phyloP scores from a whole-genome alignment of 2,888 invertebrate genomes.

The Acleris holmiana region DNA sequence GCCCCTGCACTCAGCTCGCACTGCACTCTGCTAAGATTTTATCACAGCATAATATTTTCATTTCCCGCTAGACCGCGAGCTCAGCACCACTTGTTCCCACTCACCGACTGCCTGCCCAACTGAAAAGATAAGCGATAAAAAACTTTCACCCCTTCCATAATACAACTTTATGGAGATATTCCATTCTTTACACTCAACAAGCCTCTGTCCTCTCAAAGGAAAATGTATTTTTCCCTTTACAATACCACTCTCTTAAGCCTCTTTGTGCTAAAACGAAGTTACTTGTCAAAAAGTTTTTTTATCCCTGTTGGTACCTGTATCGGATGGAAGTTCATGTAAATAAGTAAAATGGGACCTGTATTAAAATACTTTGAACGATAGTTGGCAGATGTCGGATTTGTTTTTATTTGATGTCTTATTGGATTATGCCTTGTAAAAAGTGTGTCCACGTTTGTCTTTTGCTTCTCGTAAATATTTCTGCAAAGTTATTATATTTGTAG shows the following conservation, averaged over 20 bases:
- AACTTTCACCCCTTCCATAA: conserved; percentile 32
- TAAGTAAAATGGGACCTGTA: conserved; percentile 16
- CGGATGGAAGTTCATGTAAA: conserved; percentile 19
- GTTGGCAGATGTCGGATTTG: conserved; percentile 18
- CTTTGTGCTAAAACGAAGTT: conserved; percentile 29
- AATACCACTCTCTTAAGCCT: conserved; percentile 23
- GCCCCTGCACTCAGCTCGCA: not conserved
- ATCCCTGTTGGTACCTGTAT: conserved; percentile 25
- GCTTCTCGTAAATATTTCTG: conserved; percentile 3
- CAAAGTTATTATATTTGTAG: too few species aligned
- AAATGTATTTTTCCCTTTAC: conserved; percentile 20
- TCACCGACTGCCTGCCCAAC: conserved; percentile 38
- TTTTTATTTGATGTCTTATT: conserved; percentile 16
- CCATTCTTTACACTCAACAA: conserved; percentile 39
- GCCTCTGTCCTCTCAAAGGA: conserved; percentile 12
- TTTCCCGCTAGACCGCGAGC: conserved; percentile 32
- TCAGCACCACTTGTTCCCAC: conserved; percentile 38
- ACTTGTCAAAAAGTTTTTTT: conserved; percentile 25
- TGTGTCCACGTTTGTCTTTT: not conserved
- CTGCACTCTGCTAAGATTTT: conserved; percentile 20
- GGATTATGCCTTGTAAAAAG: conserved; percentile 11
- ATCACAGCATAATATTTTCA: conserved; percentile 38
- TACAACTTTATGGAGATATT: conserved; percentile 39
- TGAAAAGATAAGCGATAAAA: conserved; percentile 39
- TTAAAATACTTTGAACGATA: conserved; percentile 17